Percentiles rank a stretch among this genome's conserved stretches.
These are phyloP conservation scores for Isotomurus palustris DNA, from an alignment of 2,888 invertebrate species.

Conservation along the genomic window DNA sequence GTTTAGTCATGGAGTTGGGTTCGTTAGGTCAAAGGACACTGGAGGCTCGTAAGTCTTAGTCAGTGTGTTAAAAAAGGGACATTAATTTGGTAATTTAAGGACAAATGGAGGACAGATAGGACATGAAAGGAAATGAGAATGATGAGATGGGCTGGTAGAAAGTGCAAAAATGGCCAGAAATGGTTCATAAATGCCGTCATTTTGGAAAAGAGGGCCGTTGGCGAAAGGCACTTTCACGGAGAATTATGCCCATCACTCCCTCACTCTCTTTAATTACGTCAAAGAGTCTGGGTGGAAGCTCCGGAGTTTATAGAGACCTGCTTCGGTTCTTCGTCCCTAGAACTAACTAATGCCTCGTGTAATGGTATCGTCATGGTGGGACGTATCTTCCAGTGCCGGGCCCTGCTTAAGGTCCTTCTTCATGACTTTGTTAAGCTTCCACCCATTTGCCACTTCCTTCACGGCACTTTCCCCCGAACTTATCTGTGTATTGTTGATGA, in stretches of 20 bases:
- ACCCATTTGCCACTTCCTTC: background rate
- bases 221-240: background rate
- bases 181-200: conserved; percentile 30
- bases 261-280: no score
- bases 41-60: no score
- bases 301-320: no score
- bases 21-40: no score
- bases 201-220: conserved; percentile 20
- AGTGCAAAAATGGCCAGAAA: conserved; percentile 25
- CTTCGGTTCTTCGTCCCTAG: background rate
- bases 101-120: background rate
- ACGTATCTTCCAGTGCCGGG: conserved; percentile 24
- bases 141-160: background rate
- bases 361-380: conserved; percentile 23
- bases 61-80: background rate
- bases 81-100: background rate
- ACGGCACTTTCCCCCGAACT: no score
- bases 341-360: no score
- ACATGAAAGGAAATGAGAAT: background rate
- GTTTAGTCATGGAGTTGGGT: no score
- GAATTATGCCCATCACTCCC: no score
- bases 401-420: conserved; percentile 7
- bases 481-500: no score
- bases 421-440: conserved; percentile 4
- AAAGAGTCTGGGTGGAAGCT: no score